phyloP scores from a whole-genome alignment of 2,113 vertebrate species.

The Leuciscus idus region DNA sequence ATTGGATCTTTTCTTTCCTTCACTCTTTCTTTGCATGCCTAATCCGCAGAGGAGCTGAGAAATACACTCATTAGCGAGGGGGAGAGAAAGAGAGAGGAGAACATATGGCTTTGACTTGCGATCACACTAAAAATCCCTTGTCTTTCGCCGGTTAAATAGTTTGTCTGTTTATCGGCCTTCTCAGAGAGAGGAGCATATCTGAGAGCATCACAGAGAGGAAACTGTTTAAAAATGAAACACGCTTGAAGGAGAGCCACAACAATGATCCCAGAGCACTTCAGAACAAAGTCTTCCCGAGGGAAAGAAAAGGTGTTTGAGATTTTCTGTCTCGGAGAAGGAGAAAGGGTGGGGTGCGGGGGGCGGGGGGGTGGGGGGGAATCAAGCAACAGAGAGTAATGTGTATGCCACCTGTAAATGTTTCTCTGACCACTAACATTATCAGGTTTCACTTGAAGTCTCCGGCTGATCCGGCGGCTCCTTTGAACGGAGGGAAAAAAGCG shows the following conservation, averaged over 20 bases:
- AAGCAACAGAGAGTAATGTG: slow-evolving; percentile 36
- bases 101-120: slow-evolving; percentile 48
- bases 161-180: slow-evolving; percentile 34
- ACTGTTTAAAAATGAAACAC: slow-evolving; percentile 38
- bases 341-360: neutral
- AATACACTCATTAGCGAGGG: slow-evolving; percentile 69
- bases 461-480: slow-evolving; percentile 39
- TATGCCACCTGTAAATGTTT: slow-evolving; percentile 51
- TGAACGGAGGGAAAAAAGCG: slow-evolving; percentile 39
- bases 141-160: slow-evolving; percentile 29
- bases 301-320: slow-evolving; percentile 6
- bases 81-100: slow-evolving; percentile 30
- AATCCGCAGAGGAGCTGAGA: slow-evolving; percentile 69
- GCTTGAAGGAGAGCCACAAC: slow-evolving; percentile 13
- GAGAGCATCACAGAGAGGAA: slow-evolving; percentile 29
- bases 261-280: slow-evolving; percentile 26
- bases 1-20: slow-evolving; percentile 68
- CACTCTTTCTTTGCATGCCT: slow-evolving; percentile 34
- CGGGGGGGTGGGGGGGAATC: neutral
- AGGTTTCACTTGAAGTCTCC: slow-evolving; percentile 48
- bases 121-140: slow-evolving; percentile 30
- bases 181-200: slow-evolving; percentile 24
- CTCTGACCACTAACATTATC: slow-evolving; percentile 41
- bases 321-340: slow-evolving; percentile 7
- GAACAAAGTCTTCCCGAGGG: slow-evolving; percentile 25